phyloP scores from a whole-genome alignment of 2,113 vertebrate genomes.

The Bos taurus region DNA sequence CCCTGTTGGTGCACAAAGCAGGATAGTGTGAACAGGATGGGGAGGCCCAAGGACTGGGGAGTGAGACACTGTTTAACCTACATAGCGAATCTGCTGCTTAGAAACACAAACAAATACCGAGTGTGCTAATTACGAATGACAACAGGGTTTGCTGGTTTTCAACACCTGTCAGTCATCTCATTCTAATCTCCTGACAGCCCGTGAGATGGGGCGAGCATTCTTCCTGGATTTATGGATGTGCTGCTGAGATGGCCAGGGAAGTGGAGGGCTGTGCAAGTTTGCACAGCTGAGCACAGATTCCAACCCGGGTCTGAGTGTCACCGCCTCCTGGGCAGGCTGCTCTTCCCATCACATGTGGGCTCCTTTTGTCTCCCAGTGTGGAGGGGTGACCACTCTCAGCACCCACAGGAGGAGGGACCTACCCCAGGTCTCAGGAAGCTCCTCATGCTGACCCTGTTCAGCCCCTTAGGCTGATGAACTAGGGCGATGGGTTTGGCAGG shows the following conservation, averaged over 20 bases:
- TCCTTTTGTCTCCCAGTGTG: neutral
- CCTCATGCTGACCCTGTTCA: neutral
- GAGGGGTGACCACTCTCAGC: neutral
- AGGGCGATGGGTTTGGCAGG: neutral
- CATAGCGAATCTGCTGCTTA: slow-evolving; percentile 24
- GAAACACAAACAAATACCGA: slow-evolving; percentile 52
- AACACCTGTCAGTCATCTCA: neutral
- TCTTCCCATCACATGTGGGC: neutral
- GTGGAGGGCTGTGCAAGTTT: neutral
- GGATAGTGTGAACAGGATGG: neutral
- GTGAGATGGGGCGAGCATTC: neutral
- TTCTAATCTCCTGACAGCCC: neutral
- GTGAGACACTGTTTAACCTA: neutral
- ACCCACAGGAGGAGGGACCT: neutral
- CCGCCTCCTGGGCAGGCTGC: neutral
- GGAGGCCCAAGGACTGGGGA: neutral
- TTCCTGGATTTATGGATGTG: neutral
- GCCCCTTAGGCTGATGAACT: neutral
- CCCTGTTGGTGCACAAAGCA: neutral
- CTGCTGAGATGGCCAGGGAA: neutral
- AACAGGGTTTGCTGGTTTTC: neutral
- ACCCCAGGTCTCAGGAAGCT: neutral
- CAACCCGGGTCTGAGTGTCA: neutral
- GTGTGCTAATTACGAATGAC: slow-evolving; percentile 3
- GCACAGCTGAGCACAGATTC: neutral